Base-by-base conservation (phyloP, 2,797 vertebrate genomes). In the Pipistrellus pipistrellus region DNA sequence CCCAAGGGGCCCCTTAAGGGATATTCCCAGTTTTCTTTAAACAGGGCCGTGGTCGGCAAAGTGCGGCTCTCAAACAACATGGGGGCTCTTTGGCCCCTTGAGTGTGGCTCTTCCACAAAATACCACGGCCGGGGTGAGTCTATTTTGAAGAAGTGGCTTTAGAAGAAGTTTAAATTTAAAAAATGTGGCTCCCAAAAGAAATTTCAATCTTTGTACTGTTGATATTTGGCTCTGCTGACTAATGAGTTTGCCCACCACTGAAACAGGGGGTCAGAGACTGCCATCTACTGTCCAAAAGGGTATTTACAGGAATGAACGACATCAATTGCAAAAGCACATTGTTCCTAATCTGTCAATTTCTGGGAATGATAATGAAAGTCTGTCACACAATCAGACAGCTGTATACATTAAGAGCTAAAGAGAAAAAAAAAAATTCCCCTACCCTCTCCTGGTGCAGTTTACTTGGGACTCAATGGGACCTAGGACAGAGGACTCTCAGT, bases 241-340 rank as follows among this genome's bases (percentile, higher is more conserved):
- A 44, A 44, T 44, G 44, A 44, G 44, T 44, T 11, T 44, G 44
- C 44, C 44, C 1, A 44, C 44, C 44, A 44, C 44, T 44, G 44
- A 44, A 44, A 44, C 44, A 17, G 51, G 51, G 68, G 59, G 32
- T 62, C 4, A 32, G 20, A 96, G 32, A 27, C 57, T 18, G 64
- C 96, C 96, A 96, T 72, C 97, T 97, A 75, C 76, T 89, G 96
- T 23, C 38, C 46, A 66, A 85, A 8, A 27, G 0, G 13, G 27
- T 62, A 66, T 66, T 21, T 75, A 66, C 0, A 3, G 3, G 13
- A 69, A 3, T 69, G n/a, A 80, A 64, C 78, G 4, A 18, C 3
- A 27, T 23, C 48, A 38, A 68, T 27, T 8, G 51, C 55, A 62
- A 48, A 85, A 87, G 38, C 4, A 41, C 35, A 4, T 25, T 32